Conservation (phyloP, 2,888 invertebrate genomes). For the Acanthosepion lycidas region DNA sequence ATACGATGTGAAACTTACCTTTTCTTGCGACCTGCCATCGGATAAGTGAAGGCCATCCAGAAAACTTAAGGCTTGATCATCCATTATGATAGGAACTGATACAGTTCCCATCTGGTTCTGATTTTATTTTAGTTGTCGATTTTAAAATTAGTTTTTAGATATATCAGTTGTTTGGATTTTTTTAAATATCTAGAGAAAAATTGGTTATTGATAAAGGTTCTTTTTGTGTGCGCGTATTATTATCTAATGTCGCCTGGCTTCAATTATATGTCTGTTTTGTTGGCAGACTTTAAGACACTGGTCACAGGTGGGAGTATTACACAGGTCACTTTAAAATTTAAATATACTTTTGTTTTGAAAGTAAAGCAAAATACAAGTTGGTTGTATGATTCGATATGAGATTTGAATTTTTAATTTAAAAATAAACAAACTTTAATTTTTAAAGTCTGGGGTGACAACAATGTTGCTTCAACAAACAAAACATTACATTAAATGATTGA, state of each 20-base stretch:
- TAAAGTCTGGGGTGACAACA: too few species aligned
- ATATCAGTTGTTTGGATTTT: too few species aligned
- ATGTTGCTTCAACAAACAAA: not conserved
- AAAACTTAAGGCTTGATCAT: slow-evolving; percentile 66
- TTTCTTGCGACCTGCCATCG: slow-evolving; percentile 62
- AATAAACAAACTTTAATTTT: too few species aligned
- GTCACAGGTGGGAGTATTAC: not conserved
- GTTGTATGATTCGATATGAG: too few species aligned
- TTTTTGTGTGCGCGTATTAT: not conserved
- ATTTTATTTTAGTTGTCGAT: not conserved
- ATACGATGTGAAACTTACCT: slow-evolving; percentile 55
- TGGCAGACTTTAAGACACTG: not conserved
- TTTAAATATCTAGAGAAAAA: too few species aligned
- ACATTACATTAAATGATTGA: not conserved
- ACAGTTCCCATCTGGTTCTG: slow-evolving; percentile 43
- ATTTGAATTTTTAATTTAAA: too few species aligned
- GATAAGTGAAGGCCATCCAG: slow-evolving; percentile 60
- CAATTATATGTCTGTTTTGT: not conserved
- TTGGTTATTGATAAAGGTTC: not conserved
- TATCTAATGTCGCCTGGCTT: too few species aligned
- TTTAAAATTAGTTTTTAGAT: not conserved
- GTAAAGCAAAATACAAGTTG: too few species aligned
- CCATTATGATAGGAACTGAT: slow-evolving; percentile 58
- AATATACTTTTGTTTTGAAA: too few species aligned
- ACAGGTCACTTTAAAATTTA: too few species aligned